Evolutionary conservation across 1,140 invertebrate species (phyloP).

Genomic region (Littorina saxatilis): DNA sequence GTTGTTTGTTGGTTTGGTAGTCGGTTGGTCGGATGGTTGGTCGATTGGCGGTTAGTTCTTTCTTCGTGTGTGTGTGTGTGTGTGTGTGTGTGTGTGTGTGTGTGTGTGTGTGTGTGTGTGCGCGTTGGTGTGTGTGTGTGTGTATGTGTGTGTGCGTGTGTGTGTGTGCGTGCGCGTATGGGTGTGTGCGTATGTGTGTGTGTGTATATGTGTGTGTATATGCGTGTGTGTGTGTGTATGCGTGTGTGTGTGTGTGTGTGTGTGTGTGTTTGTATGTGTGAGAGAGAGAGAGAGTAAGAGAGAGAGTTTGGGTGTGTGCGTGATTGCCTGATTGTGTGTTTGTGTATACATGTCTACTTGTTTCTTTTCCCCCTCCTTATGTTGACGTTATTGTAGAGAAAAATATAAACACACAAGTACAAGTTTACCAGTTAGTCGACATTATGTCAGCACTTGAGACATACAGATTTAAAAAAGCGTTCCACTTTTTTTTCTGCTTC

Average conservation of each 20-base stretch:
- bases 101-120: neutral
- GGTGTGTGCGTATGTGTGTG: neutral
- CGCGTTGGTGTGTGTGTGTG: constrained; percentile 2
- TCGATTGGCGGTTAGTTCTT: too few relatives aligned
- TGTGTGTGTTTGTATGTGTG: neutral
- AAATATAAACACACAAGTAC: too few relatives aligned
- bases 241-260: constrained; percentile 17
- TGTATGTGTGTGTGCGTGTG: constrained; percentile 12
- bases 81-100: neutral
- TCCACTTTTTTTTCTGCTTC: too few relatives aligned
- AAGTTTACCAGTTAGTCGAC: too few relatives aligned
- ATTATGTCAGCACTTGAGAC: too few relatives aligned
- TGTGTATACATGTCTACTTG: neutral
- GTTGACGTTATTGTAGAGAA: too few relatives aligned
- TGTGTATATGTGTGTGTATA: neutral
- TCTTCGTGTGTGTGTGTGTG: too few relatives aligned
- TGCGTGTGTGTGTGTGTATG: constrained; percentile 1
- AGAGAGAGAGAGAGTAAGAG: neutral
- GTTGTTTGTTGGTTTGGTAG: too few relatives aligned
- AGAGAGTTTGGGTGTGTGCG: neutral
- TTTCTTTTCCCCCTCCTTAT: too few relatives aligned
- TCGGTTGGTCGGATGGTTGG: too few relatives aligned
- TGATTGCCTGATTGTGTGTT: neutral
- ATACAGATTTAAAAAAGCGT: too few relatives aligned
- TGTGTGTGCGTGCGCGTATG: neutral